Conservation (phyloP, 2,797 vertebrate species). For the Zalophus californianus region DNA sequence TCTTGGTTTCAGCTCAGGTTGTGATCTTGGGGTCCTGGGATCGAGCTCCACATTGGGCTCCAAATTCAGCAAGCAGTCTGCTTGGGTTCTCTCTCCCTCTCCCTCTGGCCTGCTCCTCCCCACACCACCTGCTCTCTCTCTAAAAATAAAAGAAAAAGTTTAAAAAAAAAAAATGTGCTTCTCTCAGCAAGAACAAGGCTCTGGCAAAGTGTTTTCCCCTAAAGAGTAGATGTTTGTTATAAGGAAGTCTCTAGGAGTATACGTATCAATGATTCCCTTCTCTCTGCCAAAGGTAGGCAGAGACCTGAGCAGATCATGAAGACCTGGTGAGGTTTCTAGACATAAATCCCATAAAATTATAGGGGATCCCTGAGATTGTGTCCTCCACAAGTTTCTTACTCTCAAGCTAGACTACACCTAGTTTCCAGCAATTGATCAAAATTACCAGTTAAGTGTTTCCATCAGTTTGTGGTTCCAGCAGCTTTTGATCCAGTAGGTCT, state of each 20-base stretch:
- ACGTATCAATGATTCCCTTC: background rate
- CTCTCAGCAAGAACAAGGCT: background rate
- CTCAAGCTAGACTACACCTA: background rate
- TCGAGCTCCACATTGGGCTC: background rate
- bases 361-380: background rate
- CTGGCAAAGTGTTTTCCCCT: background rate
- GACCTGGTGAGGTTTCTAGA: background rate
- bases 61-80: background rate
- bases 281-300: background rate
- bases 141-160: background rate
- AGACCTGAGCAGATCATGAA: too few species aligned
- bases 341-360: background rate
- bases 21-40: background rate
- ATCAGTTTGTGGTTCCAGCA: background rate
- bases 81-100: background rate
- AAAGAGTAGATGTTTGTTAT: background rate
- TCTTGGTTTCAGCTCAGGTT: background rate
- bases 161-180: background rate
- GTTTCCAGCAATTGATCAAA: background rate
- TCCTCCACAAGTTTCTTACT: background rate
- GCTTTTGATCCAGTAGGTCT: background rate
- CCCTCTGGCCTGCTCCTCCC: background rate
- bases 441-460: background rate
- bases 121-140: background rate
- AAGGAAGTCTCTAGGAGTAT: background rate